phyloP scores from a whole-genome alignment of 2,113 vertebrate genomes.

The Numida meleagris region DNA sequence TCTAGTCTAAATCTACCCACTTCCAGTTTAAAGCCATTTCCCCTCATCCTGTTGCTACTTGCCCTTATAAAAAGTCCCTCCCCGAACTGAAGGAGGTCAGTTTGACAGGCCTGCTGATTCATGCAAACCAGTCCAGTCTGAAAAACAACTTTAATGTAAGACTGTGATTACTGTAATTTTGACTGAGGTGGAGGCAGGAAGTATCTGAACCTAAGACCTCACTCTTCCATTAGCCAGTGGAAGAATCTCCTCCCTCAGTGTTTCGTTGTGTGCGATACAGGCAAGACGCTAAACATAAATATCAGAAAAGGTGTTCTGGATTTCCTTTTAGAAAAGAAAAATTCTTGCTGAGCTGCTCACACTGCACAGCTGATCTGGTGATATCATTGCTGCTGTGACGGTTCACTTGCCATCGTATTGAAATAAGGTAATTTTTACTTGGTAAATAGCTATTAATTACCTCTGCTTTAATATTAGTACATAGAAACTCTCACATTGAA shows the following conservation, averaged over 20 bases:
- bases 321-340: not conserved
- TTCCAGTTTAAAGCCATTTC: too few species aligned
- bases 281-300: not conserved
- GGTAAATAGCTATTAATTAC: constrained; percentile 20
- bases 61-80: too few species aligned
- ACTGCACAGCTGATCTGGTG: not conserved
- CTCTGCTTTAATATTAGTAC: not conserved
- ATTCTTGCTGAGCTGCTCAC: not conserved
- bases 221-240: not conserved
- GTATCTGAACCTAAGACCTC: not conserved
- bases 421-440: not conserved
- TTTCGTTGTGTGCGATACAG: not conserved
- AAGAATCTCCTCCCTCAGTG: not conserved
- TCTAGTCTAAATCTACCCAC: too few species aligned
- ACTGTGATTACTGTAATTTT: constrained; percentile 2
- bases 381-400: not conserved
- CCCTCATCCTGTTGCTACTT: too few species aligned
- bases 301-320: not conserved
- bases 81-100: not conserved
- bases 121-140: not conserved
- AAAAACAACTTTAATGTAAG: not conserved
- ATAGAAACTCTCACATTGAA: not conserved
- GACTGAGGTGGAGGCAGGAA: not conserved
- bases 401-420: not conserved
- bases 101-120: constrained; percentile 33